Evolutionary conservation across 1,140 invertebrate species (phyloP).

Genomic region (Cyclina sinensis): DNA sequence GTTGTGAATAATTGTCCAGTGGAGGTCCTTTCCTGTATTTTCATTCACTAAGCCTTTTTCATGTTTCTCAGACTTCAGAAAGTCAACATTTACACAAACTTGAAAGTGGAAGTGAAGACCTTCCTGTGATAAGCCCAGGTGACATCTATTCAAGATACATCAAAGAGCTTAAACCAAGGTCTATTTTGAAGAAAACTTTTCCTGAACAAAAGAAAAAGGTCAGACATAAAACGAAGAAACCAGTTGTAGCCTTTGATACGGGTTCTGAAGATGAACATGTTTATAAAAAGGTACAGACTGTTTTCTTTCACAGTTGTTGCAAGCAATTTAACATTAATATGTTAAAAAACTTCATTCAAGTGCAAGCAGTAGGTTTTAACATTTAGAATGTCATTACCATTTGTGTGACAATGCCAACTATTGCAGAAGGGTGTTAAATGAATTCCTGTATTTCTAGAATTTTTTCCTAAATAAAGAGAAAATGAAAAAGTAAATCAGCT

Average conservation of each 20-base stretch:
- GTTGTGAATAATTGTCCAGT: too few species aligned
- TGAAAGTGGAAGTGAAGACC: not conserved
- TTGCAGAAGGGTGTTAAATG: too few species aligned
- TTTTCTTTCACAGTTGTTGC: too few species aligned
- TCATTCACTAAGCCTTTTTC: too few species aligned
- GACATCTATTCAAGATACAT: conserved; percentile 29
- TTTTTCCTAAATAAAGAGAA: too few species aligned
- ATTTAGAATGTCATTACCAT: too few species aligned
- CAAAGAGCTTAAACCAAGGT: not conserved
- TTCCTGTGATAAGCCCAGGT: not conserved
- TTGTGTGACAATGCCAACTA: too few species aligned
- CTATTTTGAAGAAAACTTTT: conserved; percentile 48
- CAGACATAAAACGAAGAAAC: conserved; percentile 31
- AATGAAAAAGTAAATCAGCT: too few species aligned
- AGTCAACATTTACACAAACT: not conserved
- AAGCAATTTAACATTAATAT: too few species aligned
- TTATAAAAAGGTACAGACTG: not conserved
- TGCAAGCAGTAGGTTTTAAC: too few species aligned
- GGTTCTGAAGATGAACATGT: conserved; percentile 43
- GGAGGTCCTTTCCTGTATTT: not conserved
- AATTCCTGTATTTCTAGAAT: too few species aligned
- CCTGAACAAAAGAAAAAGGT: not conserved
- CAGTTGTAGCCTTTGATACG: conserved; percentile 52
- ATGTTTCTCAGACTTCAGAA: not conserved
- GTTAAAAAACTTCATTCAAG: too few species aligned